Evolutionary conservation across 2,888 invertebrate species (phyloP).

Genomic region (Plagiodera versicolora): DNA sequence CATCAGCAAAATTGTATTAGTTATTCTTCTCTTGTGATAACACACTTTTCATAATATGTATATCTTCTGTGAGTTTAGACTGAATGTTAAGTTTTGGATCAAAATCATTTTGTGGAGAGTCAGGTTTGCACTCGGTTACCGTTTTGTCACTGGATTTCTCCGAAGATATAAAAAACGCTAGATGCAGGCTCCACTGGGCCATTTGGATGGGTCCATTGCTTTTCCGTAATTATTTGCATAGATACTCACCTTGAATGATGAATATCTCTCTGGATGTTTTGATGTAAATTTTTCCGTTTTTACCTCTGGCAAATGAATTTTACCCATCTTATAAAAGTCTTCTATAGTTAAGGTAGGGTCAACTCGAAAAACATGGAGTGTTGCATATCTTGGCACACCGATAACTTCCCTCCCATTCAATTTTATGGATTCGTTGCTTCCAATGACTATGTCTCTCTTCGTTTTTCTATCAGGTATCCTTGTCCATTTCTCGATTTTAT

Average conservation of each 20-base stretch:
- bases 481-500: too few relatives aligned
- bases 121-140: too few relatives aligned
- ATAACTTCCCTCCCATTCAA: not conserved
- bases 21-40: too few relatives aligned
- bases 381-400: not conserved
- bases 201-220: not conserved
- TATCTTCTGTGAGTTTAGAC: not conserved
- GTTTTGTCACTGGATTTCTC: not conserved
- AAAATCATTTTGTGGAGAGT: too few relatives aligned
- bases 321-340: too few relatives aligned
- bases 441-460: not conserved
- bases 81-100: not conserved
- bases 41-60: too few relatives aligned
- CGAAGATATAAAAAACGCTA: not conserved
- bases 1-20: too few relatives aligned
- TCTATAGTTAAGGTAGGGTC: not conserved
- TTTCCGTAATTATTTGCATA: not conserved
- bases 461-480: too few relatives aligned
- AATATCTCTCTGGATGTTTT: not conserved
- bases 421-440: not conserved
- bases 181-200: not conserved
- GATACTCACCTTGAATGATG: not conserved
- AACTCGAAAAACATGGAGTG: not conserved
- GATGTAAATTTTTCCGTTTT: not conserved
- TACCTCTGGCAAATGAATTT: too few relatives aligned